These are phyloP conservation scores for Drosophila tsacasi DNA, from an alignment of 1,140 invertebrate genomes.

Conservation along the genomic window DNA sequence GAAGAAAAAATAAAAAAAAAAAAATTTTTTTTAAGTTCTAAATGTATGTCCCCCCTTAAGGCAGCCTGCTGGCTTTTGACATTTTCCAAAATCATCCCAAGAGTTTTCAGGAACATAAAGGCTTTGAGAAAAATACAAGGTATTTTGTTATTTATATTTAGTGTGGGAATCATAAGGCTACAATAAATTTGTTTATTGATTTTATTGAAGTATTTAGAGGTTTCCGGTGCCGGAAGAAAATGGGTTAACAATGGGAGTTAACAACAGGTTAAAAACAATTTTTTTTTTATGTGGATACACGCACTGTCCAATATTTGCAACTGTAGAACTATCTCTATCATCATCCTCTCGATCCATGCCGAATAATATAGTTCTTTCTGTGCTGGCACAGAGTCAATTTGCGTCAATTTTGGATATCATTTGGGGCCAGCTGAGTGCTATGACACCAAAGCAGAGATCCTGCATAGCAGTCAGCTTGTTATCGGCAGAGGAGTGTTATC, in stretches of 20 bases:
- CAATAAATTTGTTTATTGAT: not conserved
- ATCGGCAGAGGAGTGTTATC: not conserved
- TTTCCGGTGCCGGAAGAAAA: constrained; percentile 1
- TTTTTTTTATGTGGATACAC: constrained; percentile 9
- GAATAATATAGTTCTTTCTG: constrained; percentile 12
- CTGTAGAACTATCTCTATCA: constrained; percentile 1
- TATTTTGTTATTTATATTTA: constrained; percentile 19
- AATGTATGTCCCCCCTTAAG: no score
- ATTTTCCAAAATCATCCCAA: not conserved
- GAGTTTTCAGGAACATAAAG: not conserved
- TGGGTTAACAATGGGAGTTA: constrained; percentile 6
- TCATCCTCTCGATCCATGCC: not conserved
- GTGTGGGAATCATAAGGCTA: not conserved
- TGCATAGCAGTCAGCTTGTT: not conserved
- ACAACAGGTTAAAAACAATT: not conserved
- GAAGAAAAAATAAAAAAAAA: no score
- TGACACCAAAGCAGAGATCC: not conserved
- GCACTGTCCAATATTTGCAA: constrained; percentile 59
- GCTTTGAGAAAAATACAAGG: constrained; percentile 10
- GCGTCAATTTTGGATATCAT: constrained; percentile 30
- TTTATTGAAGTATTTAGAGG: not conserved
- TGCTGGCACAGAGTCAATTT: constrained; percentile 48
- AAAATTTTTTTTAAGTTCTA: no score
- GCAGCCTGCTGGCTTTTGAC: not conserved
- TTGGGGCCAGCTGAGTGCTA: constrained; percentile 7